Conservation (phyloP, 2,888 invertebrate genomes). For the Ophonus ardosiacus region DNA sequence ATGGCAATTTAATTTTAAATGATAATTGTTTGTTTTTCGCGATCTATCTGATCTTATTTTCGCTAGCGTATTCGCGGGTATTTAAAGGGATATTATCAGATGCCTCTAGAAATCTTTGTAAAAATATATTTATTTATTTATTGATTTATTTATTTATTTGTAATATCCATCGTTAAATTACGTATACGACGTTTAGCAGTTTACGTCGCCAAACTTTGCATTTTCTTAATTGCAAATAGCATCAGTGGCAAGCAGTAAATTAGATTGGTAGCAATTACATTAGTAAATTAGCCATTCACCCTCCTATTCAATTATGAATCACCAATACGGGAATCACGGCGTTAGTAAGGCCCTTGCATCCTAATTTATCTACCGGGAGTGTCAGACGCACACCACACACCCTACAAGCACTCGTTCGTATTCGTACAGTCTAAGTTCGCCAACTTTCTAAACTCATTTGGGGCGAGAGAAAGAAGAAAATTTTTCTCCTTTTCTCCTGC, state of each 20-base stretch:
- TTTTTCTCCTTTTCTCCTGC: constrained; percentile 60
- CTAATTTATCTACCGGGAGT: constrained; percentile 59
- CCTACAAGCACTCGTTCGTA: not conserved
- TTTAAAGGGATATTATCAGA: no score
- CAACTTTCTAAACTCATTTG: constrained; percentile 60
- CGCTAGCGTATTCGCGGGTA: no score
- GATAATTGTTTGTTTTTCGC: no score
- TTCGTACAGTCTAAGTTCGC: constrained; percentile 14
- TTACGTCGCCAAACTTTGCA: not conserved
- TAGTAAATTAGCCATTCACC: constrained; percentile 17
- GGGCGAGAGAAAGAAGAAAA: constrained; percentile 9
- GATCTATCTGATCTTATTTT: no score
- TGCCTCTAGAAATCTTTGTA: no score
- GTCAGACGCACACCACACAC: constrained; percentile 45
- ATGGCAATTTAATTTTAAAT: no score
- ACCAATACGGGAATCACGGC: constrained; percentile 48
- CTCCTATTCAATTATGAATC: constrained; percentile 36
- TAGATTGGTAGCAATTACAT: not conserved
- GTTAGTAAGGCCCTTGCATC: constrained; percentile 56
- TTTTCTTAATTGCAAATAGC: not conserved
- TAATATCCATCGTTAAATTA: no score
- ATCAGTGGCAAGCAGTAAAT: not conserved
- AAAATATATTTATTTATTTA: no score
- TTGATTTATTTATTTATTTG: no score
- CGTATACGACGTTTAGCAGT: not conserved